These are phyloP conservation scores for Zosterops pallidus DNA, from an alignment of 2,113 vertebrate species.

Conservation along the genomic window DNA sequence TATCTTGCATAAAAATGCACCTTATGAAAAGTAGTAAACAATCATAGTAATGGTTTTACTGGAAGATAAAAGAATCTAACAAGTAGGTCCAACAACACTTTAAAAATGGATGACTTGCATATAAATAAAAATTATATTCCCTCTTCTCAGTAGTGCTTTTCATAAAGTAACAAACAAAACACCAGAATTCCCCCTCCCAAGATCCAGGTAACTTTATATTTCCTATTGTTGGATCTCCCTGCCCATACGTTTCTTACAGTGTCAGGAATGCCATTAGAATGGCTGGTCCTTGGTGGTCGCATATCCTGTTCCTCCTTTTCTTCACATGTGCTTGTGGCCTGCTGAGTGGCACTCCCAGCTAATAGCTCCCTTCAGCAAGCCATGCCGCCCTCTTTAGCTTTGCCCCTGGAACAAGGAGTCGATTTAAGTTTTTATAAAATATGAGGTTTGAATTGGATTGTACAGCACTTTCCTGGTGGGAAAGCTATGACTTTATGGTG, in stretches of 20 bases:
- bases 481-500: background rate
- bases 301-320: background rate
- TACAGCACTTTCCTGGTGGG: background rate
- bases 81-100: background rate
- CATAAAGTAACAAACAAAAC: background rate
- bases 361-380: background rate
- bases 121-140: background rate
- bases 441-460: background rate
- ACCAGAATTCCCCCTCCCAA: background rate
- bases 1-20: background rate
- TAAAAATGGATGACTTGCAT: background rate
- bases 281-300: accelerated
- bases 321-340: background rate
- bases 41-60: background rate
- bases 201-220: background rate
- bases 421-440: background rate
- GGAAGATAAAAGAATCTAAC: background rate
- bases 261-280: background rate
- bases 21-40: background rate
- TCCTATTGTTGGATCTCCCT: background rate
- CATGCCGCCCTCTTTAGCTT: background rate
- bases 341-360: background rate
- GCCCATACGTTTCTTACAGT: background rate
- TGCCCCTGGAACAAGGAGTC: background rate
- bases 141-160: background rate